Evolutionary conservation across 2,888 invertebrate genomes (phyloP).

Genomic region (Drosophila paranaensis): DNA sequence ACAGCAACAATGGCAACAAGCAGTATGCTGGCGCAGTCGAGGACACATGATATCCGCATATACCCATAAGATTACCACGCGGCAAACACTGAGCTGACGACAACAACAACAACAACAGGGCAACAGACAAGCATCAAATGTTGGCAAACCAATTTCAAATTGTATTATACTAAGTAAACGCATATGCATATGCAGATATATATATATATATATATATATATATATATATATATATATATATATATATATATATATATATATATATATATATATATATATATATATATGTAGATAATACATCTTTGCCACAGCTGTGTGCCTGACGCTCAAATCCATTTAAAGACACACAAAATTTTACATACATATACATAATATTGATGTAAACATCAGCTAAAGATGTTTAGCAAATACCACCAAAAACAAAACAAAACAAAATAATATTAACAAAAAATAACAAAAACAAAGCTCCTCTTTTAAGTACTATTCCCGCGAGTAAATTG

Average conservation of each 20-base stretch:
- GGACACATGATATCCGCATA: constrained; percentile 76
- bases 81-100: constrained; percentile 61
- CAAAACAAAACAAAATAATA: not conserved
- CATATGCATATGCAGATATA: constrained; percentile 17
- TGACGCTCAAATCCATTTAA: not conserved
- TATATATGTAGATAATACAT: not conserved
- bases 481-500: constrained; percentile 21
- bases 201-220: too few relatives aligned
- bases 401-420: constrained; percentile 45
- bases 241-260: not conserved
- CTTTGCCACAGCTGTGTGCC: constrained; percentile 12
- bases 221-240: constrained; percentile 3
- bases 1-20: constrained; percentile 42
- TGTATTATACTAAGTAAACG: constrained; percentile 34
- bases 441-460: constrained; percentile 4
- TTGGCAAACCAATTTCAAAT: constrained; percentile 46
- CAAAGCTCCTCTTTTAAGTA: constrained; percentile 28
- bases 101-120: constrained; percentile 18
- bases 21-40: constrained; percentile 57
- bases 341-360: constrained; percentile 7
- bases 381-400: constrained; percentile 17
- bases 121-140: constrained; percentile 32
- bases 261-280: constrained; percentile 1
- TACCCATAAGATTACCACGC: constrained; percentile 71
- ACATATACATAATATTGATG: constrained; percentile 21